Percentiles rank a stretch among this genome's conserved stretches.
Evolutionary conservation across 1,140 invertebrate genomes (phyloP).

Genomic region (Calephelis nemesis): DNA sequence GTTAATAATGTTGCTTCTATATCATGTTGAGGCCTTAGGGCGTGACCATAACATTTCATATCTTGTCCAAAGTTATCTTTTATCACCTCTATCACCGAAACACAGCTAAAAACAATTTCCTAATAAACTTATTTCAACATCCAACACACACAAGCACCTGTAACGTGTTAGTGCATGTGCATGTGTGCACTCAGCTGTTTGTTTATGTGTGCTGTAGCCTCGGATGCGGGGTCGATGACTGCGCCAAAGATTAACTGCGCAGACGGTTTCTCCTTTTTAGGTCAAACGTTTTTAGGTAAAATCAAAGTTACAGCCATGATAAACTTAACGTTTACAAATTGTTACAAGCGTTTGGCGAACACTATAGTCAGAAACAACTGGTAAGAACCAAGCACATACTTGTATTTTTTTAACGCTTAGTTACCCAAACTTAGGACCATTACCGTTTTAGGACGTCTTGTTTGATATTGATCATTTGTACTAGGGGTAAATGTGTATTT

Average conservation of each 20-base stretch:
- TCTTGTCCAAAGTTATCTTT: neutral
- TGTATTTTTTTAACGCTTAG: no score
- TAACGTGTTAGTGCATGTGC: neutral
- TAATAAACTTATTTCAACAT: constrained; percentile 8
- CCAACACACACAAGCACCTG: neutral
- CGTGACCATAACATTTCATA: no score
- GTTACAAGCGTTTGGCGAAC: no score
- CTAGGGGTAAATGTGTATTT: no score
- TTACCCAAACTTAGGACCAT: no score
- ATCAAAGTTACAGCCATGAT: neutral
- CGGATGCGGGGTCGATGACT: constrained; percentile 51
- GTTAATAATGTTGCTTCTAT: no score
- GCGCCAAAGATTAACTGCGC: constrained; percentile 40
- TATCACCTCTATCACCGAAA: neutral
- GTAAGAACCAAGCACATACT: no score
- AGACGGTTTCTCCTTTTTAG: constrained; percentile 16
- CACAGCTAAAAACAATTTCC: constrained; percentile 6
- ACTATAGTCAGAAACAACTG: no score
- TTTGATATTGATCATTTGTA: no score
- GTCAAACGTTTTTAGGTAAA: constrained; percentile 7
- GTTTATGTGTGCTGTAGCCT: constrained; percentile 51
- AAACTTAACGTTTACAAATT: no score
- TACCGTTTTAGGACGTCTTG: no score
- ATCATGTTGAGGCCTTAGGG: no score
- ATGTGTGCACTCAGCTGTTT: constrained; percentile 35